Evolutionary conservation across 1,140 invertebrate genomes (phyloP), one percentile per base, ranked within the genome.

Genomic region (Delia radicum): DNA sequence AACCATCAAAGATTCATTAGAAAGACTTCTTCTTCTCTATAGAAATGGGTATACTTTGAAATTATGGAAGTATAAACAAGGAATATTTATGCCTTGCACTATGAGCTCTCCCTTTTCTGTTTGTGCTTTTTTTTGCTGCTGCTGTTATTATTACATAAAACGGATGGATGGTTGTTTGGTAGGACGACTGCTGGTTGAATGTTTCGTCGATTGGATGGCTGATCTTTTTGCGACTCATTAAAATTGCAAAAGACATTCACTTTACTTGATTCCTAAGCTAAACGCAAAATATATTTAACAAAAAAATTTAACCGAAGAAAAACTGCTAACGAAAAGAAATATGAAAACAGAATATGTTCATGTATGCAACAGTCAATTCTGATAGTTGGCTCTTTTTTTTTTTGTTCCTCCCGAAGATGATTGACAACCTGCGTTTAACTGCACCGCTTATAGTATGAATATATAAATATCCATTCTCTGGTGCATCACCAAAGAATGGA

Each of bases 161-260:
- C 37, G 3, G 18, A n/a, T 55, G 18, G 48, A 21, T 55, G 48
- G 48, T 18, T 55, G 48, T n/a, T 21, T 55, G n/a, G 48, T 55
- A 21, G 2, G 12, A 10, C 15, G 37, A 10, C 10, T 3, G n/a
- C 7, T 21, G n/a, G 18, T 48, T 48, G 4, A 33, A 5, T 42
- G 10, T 42, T 65, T 65, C 7, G 3, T 28, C n/a, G 65, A n/a
- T n/a, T n/a, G n/a, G n/a, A n/a, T n/a, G n/a, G n/a, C n/a, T n/a
- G n/a, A n/a, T n/a, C n/a, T n/a, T n/a, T n/a, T n/a, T n/a, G n/a
- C 28, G 31, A 69, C 65, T 69, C 65, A 69, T 69, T 69, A 69
- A 69, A 69, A 69, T 69, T 69, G 65, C 65, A 69, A 69, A 69
- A 69, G 65, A 69, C 65, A 69, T 69, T 69, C 65, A 69, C 65